These are phyloP conservation scores for Xiphophorus birchmanni DNA, from an alignment of 2,797 vertebrate species.

Conservation along the genomic window DNA sequence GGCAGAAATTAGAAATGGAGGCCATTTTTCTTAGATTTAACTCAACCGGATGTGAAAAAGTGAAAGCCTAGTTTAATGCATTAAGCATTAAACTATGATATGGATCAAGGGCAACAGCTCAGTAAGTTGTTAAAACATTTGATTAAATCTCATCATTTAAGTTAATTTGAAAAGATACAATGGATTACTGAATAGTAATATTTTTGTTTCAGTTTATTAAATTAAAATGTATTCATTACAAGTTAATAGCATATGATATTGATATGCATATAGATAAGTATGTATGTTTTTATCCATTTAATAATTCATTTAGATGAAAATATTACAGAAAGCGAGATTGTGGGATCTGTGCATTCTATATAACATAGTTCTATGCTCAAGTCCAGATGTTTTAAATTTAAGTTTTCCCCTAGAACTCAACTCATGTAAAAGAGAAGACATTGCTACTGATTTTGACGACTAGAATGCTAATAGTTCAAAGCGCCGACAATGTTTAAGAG, in stretches of 20 bases:
- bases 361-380: neutral
- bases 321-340: neutral
- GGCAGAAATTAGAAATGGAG: neutral
- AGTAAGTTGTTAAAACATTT: neutral
- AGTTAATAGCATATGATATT: neutral
- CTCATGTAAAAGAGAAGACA: neutral
- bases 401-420: neutral
- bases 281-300: neutral
- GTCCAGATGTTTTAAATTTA: neutral
- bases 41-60: neutral
- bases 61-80: neutral
- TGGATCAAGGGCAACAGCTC: neutral
- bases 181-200: neutral
- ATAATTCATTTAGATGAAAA: neutral
- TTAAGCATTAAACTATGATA: neutral
- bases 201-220: neutral
- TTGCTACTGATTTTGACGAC: neutral
- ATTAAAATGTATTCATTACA: neutral
- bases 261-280: neutral
- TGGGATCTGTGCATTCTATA: neutral
- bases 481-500: neutral
- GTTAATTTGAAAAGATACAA: neutral
- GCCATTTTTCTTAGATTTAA: neutral
- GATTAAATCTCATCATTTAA: neutral
- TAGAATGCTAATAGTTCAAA: neutral